These are phyloP conservation scores for Steinernema carpocapsae DNA, from an alignment of 2,888 invertebrate genomes.

Conservation along the genomic window DNA sequence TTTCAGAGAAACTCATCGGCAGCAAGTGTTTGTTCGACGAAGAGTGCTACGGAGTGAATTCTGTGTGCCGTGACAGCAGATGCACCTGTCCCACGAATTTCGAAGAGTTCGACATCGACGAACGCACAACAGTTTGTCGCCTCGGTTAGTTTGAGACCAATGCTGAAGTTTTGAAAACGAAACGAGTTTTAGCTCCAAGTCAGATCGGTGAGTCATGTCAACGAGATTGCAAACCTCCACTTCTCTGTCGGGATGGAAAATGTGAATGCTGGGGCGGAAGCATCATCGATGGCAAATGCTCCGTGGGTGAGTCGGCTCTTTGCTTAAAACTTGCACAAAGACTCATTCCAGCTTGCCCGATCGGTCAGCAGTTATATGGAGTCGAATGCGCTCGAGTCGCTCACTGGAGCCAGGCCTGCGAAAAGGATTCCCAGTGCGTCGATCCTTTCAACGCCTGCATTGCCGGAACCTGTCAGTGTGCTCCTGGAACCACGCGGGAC, in stretches of 20 bases:
- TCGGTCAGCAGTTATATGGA: constrained; percentile 66
- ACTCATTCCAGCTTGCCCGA: constrained; percentile 61
- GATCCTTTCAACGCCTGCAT: constrained; percentile 66
- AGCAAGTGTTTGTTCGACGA: constrained; percentile 67
- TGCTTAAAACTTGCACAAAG: neutral
- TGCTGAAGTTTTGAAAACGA: constrained; percentile 12
- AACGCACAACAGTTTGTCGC: constrained; percentile 62
- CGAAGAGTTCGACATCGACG: constrained; percentile 66
- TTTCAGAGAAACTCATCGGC: constrained; percentile 67
- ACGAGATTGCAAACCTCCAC: constrained; percentile 67
- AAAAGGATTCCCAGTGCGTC: constrained; percentile 63
- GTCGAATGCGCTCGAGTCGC: constrained; percentile 65
- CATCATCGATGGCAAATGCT: constrained; percentile 64
- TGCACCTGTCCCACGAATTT: constrained; percentile 69
- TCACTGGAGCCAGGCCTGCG: constrained; percentile 64
- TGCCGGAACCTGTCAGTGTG: constrained; percentile 65
- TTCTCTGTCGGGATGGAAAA: constrained; percentile 67
- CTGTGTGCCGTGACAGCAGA: constrained; percentile 63
- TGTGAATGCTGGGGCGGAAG: constrained; percentile 69
- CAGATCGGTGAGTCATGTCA: constrained; percentile 68
- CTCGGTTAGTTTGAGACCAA: constrained; percentile 54
- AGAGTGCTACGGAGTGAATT: constrained; percentile 69
- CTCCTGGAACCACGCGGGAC: constrained; percentile 65
- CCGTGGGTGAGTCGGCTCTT: constrained; percentile 59
- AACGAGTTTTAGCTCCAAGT: constrained; percentile 60